Evolutionary conservation across 2,888 invertebrate species (phyloP).

Genomic region (Cremastinae sp.): DNA sequence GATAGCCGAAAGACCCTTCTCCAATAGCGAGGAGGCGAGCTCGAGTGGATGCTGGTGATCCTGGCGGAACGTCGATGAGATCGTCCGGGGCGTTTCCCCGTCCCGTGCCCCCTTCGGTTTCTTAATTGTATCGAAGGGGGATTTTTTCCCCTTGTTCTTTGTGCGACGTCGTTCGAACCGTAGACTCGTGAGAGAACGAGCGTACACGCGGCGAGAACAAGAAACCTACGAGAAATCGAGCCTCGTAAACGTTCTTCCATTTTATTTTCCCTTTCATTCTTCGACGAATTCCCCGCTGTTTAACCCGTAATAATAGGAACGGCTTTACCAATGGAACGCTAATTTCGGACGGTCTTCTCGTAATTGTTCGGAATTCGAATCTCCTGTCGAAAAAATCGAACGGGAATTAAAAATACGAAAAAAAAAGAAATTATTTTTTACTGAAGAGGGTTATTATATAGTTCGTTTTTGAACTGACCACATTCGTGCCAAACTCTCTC

Average conservation of each 20-base stretch:
- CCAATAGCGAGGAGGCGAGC: conserved; percentile 67
- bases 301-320: conserved; percentile 39
- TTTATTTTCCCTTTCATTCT: conserved; percentile 40
- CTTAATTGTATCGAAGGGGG: conserved; percentile 72
- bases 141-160: conserved; percentile 18
- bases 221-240: conserved; percentile 34
- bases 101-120: conserved; percentile 63
- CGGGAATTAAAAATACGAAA: conserved; percentile 4
- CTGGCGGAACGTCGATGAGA: conserved; percentile 70
- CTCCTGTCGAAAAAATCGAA: conserved; percentile 11
- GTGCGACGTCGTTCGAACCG: conserved; percentile 34
- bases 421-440: conserved; percentile 13
- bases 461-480: conserved; percentile 35
- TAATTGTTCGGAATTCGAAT: conserved; percentile 45
- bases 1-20: conserved; percentile 71
- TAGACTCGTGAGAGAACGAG: conserved; percentile 64
- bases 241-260: conserved; percentile 47
- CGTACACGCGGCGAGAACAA: conserved; percentile 20
- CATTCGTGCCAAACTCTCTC: conserved; percentile 20
- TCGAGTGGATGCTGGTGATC: conserved; percentile 65
- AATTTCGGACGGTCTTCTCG: conserved; percentile 43
- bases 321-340: conserved; percentile 38
- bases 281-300: conserved; percentile 41
- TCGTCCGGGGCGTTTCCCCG: conserved; percentile 72
- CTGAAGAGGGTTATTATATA: conserved; percentile 44